These are phyloP conservation scores for Stichopus horrens DNA, from an alignment of 53 echinoderm and acorn worm genomes.

Conservation along the genomic window DNA sequence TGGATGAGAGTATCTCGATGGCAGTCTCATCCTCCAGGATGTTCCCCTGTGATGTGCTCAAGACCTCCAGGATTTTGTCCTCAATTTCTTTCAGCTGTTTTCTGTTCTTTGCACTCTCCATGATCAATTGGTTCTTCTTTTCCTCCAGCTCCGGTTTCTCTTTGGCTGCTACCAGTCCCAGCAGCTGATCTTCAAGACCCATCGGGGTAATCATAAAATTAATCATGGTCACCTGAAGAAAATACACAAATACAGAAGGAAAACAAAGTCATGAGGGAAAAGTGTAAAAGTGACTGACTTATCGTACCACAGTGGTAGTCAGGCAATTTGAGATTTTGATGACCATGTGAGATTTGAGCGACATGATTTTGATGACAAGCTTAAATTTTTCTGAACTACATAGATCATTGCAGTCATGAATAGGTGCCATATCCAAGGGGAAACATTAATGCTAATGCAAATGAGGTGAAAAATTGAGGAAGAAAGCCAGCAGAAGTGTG, in stretches of 20 bases:
- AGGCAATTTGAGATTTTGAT: no score
- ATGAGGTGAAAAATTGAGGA: no score
- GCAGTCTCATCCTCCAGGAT: constrained; percentile 98
- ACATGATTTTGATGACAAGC: no score
- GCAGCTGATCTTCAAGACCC: constrained; percentile 96
- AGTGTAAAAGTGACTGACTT: no score
- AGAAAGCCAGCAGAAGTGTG: no score
- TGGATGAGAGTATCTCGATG: constrained; percentile 88
- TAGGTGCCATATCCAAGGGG: no score
- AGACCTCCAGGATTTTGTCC: constrained; percentile 89
- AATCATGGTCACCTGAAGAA: constrained; percentile 74
- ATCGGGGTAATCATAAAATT: constrained; percentile 99
- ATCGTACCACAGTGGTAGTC: no score
- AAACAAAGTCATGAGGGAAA: no score
- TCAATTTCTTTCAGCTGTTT: constrained; percentile 99
- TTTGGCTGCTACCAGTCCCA: constrained; percentile 95
- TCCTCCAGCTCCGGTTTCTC: constrained; percentile 98
- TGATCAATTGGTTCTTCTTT: constrained; percentile 96
- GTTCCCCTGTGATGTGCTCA: constrained; percentile 92
- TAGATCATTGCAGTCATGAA: no score
- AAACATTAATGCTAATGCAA: no score
- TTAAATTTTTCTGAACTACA: no score
- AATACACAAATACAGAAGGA: neutral
- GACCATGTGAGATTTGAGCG: no score
- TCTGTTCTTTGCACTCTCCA: constrained; percentile 94